Base-by-base conservation (phyloP, 2,113 vertebrate genomes). In the Lichenostomus cassidix region DNA sequence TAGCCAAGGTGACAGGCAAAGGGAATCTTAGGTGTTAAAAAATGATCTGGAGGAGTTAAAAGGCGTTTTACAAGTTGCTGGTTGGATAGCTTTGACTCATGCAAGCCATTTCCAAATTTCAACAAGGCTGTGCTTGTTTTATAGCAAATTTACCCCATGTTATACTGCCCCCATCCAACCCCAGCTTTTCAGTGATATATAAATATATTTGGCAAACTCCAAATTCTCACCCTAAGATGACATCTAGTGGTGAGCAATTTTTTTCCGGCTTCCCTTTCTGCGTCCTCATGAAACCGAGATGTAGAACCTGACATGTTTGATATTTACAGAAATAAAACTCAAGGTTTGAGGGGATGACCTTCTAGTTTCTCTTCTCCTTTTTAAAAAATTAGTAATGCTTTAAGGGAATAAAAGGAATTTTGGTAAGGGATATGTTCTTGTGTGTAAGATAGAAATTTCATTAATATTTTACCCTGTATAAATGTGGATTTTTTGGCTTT, bases 171-270 rank as follows among this genome's bases (percentile, higher is more conserved):
- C 31, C 39, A 69, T 35, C 64, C 63, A 68, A 31, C 44, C 58
- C 49, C 25, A 31, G 83, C 60, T 64, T 87, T 67, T 92, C 89
- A 78, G 15, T n/a, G 33, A 22, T 55, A 5, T 0, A 15, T 15
- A n/a, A 49, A 21, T 56, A 10, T 4, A 53, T 18, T 60, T 46
- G 68, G 73, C 86, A 64, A 70, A 28, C n/a, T 37, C 39, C 69
- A 28, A 74, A 86, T 74, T 82, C 74, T 53, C 79, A 58, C 89
- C 6, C 29, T 75, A 71, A 76, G 78, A 55, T 90, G 82, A 84
- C 81, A 93, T 64, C 97, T 96, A 95, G 94, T 93, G 84, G 84
- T 35, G 67, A 81, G 58, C 15, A 33, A 7, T 47, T 64, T 92
- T 63, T 70, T 74, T 27, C 53, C 64, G 33, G 41, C 35, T 83